Percentiles rank a stretch among this genome's conserved stretches.
phyloP scores from a whole-genome alignment of 2,888 invertebrate genomes.

The Cactoblastis cactorum region DNA sequence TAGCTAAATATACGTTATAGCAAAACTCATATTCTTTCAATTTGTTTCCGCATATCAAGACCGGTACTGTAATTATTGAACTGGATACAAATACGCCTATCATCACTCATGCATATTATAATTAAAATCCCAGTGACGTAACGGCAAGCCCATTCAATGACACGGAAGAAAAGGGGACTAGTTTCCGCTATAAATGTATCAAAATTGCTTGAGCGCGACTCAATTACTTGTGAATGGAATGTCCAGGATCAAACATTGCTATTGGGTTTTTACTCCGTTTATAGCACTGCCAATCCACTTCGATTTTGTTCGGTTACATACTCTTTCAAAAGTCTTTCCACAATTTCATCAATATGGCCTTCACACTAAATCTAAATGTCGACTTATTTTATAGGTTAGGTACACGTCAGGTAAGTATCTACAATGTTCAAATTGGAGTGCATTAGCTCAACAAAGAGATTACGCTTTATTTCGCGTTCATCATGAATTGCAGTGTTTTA shows the following conservation, averaged over 20 bases:
- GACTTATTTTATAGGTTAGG: too few relatives aligned
- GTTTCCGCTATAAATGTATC: constrained; percentile 6
- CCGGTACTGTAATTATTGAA: neutral
- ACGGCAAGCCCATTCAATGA: neutral
- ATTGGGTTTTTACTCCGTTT: constrained; percentile 9
- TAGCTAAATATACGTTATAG: too few relatives aligned
- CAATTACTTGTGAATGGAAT: neutral
- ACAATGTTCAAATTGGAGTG: too few relatives aligned
- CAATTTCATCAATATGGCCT: too few relatives aligned
- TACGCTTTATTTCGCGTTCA: too few relatives aligned
- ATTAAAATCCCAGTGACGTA: neutral
- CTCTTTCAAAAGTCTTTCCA: neutral
- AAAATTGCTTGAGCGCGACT: neutral
- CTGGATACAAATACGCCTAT: too few relatives aligned
- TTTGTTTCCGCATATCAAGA: neutral
- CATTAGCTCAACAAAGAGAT: too few relatives aligned
- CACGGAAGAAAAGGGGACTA: neutral
- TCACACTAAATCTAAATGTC: too few relatives aligned
- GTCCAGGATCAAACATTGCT: neutral
- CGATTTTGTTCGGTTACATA: too few relatives aligned
- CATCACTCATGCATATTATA: neutral
- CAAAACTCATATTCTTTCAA: neutral
- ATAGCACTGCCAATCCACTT: too few relatives aligned
- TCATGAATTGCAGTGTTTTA: too few relatives aligned
- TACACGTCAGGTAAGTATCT: too few relatives aligned